Evolutionary conservation across 1,140 invertebrate genomes (phyloP).

Genomic region (Mylabris phalerata): DNA sequence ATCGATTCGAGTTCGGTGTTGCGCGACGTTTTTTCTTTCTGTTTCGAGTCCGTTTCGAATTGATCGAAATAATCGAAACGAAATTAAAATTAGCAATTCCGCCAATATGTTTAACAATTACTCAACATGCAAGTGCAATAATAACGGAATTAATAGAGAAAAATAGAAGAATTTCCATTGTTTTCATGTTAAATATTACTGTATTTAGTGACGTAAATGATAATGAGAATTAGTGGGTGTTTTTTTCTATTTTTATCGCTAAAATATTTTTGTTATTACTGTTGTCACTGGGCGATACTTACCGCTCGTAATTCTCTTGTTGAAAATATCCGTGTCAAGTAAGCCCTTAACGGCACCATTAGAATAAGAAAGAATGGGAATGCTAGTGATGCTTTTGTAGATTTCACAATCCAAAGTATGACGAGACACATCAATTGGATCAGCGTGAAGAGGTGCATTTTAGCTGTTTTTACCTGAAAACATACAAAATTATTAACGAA

Average conservation of each 20-base stretch:
- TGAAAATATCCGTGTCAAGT: constrained; percentile 68
- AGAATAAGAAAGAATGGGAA: constrained; percentile 89
- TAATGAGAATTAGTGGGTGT: background rate
- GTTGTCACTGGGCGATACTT: constrained; percentile 39
- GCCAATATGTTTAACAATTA: too few species aligned
- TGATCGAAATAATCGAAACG: too few species aligned
- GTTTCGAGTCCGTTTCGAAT: too few species aligned
- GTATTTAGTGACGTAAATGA: background rate
- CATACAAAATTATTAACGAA: background rate
- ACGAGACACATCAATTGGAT: constrained; percentile 75
- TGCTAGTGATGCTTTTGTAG: constrained; percentile 74
- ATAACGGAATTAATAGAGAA: too few species aligned
- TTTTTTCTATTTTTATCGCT: too few species aligned
- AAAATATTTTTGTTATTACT: too few species aligned
- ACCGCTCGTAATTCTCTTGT: constrained; percentile 74
- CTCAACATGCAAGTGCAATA: too few species aligned
- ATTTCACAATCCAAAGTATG: constrained; percentile 81
- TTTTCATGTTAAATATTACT: background rate
- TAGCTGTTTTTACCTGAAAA: constrained; percentile 74
- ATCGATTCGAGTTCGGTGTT: constrained; percentile 7
- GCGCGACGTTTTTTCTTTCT: background rate
- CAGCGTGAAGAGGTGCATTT: constrained; percentile 87
- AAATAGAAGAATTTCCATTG: too few species aligned
- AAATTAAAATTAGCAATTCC: too few species aligned
- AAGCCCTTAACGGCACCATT: constrained; percentile 78